Evolutionary conservation across 2,888 invertebrate genomes (phyloP).

Genomic region (Agrilus mali): DNA sequence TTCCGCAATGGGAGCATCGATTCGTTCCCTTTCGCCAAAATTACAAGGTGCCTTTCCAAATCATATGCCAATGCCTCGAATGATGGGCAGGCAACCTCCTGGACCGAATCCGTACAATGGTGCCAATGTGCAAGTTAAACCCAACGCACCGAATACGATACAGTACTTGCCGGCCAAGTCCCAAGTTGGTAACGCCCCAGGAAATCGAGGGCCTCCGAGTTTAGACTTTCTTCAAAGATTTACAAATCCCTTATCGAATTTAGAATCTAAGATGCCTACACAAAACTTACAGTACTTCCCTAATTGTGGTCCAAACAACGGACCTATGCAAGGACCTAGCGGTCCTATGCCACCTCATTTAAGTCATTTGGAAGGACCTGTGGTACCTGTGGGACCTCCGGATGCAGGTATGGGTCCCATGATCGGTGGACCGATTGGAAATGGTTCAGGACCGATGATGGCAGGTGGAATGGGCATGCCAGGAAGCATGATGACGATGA

Average conservation of each 20-base stretch:
- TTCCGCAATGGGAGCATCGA: conserved; percentile 23
- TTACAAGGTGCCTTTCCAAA: conserved; percentile 44
- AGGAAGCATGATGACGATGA: conserved; percentile 33
- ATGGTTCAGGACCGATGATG: conserved; percentile 32
- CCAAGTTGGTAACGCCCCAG: conserved; percentile 59
- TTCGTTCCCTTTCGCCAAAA: conserved; percentile 51
- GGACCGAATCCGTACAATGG: conserved; percentile 54
- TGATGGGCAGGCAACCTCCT: conserved; percentile 54
- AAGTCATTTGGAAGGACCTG: conserved; percentile 34
- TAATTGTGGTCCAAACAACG: conserved; percentile 40
- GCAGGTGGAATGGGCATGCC: conserved; percentile 32
- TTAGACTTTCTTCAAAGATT: conserved; percentile 82
- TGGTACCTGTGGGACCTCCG: conserved; percentile 15
- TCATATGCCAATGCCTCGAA: conserved; percentile 38
- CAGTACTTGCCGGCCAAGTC: conserved; percentile 94
- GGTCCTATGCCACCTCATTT: conserved; percentile 33
- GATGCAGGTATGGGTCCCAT: conserved; percentile 31
- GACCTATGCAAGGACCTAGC: conserved; percentile 34
- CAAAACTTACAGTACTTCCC: conserved; percentile 64
- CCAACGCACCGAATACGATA: conserved; percentile 94
- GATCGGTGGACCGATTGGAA: conserved; percentile 38
- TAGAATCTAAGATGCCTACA: conserved; percentile 57
- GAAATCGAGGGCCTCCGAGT: conserved; percentile 72
- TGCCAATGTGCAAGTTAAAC: conserved; percentile 85
- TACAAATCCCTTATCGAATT: conserved; percentile 66